These are phyloP conservation scores for Eilema griseolum DNA, from an alignment of 2,888 invertebrate genomes.

Conservation along the genomic window DNA sequence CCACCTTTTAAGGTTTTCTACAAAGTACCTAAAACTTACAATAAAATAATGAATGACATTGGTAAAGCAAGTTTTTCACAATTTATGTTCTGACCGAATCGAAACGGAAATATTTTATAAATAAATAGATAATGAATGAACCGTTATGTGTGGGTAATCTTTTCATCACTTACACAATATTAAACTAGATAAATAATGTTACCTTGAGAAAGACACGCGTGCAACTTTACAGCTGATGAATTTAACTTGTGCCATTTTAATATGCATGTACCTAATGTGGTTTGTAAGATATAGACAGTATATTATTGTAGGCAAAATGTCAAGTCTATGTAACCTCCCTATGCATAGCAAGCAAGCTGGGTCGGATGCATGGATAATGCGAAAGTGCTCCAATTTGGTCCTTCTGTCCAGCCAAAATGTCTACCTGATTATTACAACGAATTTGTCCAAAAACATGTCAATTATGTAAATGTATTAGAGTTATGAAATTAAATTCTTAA, in stretches of 20 bases:
- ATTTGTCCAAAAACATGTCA: conserved; percentile 69
- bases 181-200: conserved; percentile 53
- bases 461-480: conserved; percentile 36
- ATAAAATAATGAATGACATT: no score
- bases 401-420: not conserved
- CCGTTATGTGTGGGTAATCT: not conserved
- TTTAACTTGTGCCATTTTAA: conserved; percentile 76
- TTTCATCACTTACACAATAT: not conserved
- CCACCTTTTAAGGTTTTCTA: no score
- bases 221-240: conserved; percentile 58
- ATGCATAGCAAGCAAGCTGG: not conserved
- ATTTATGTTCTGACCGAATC: no score
- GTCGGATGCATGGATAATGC: not conserved
- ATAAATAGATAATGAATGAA: not conserved
- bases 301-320: conserved; percentile 33
- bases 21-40: no score
- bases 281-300: conserved; percentile 56
- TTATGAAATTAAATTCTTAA: conserved; percentile 28
- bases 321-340: not conserved
- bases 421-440: conserved; percentile 72
- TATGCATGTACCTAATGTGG: conserved; percentile 66
- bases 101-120: no score
- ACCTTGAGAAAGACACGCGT: conserved; percentile 58
- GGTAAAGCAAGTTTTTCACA: no score
- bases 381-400: not conserved